phyloP scores from a whole-genome alignment of 2,113 vertebrate genomes.

The Myrmophylax atrothorax region DNA sequence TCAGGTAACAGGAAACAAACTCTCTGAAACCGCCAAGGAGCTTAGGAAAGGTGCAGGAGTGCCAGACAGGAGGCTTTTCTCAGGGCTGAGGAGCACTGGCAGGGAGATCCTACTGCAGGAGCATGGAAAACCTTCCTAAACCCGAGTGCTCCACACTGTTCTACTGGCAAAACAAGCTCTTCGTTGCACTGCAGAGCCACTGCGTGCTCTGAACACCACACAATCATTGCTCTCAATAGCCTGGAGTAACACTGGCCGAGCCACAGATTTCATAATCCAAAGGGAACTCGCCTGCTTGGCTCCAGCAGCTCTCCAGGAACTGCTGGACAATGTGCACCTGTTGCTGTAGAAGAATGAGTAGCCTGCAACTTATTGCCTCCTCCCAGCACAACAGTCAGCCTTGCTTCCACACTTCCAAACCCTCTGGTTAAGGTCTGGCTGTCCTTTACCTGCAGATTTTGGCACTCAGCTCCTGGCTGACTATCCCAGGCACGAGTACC shows the following conservation, averaged over 20 bases:
- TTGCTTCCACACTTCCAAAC: background rate
- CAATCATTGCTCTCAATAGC: background rate
- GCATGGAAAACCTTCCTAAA: background rate
- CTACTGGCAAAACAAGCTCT: background rate
- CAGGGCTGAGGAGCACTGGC: background rate
- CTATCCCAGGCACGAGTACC: background rate
- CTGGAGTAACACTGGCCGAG: background rate
- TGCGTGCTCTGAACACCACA: background rate
- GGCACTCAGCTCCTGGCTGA: background rate
- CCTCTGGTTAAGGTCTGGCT: accelerated
- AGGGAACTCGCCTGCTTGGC: background rate
- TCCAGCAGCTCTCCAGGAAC: conserved; percentile 1
- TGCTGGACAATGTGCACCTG: background rate
- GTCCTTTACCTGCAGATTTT: accelerated
- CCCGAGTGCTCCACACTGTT: accelerated
- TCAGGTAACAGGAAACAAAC: background rate
- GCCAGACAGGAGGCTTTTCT: background rate
- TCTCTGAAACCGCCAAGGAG: background rate
- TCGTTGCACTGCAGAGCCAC: background rate
- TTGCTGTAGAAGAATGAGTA: background rate
- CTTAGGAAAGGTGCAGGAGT: background rate
- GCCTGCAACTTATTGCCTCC: background rate
- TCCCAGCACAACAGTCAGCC: background rate
- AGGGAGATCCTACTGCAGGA: background rate
- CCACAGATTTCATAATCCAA: background rate